These are phyloP conservation scores for Elephantulus edwardii DNA, from an alignment of 2,113 vertebrate genomes.

Conservation along the genomic window DNA sequence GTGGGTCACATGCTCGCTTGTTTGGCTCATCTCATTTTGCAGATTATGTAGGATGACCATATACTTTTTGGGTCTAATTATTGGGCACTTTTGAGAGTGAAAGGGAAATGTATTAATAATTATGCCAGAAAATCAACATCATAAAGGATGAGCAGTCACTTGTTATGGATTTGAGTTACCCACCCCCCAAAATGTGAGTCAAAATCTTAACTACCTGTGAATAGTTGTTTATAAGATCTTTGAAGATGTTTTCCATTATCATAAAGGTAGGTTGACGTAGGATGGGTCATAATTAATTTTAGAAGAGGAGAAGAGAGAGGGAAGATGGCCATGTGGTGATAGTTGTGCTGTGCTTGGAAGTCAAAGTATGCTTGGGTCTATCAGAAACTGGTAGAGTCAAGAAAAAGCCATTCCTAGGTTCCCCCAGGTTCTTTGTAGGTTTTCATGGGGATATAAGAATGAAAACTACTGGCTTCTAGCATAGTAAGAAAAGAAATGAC, in stretches of 20 bases:
- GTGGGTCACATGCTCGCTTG: background rate
- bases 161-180: background rate
- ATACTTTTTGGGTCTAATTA: slow-evolving; percentile 26
- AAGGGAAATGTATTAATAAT: background rate
- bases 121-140: background rate
- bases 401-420: background rate
- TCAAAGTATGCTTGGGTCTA: background rate
- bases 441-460: too few relatives aligned
- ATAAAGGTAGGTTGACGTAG: background rate
- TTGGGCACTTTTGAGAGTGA: background rate
- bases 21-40: slow-evolving; percentile 42
- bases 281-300: background rate
- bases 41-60: background rate
- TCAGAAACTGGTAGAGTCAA: background rate
- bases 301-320: background rate
- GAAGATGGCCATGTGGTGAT: background rate
- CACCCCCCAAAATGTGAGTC: background rate
- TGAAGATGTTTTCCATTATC: background rate
- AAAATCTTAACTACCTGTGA: background rate
- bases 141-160: background rate
- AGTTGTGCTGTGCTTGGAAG: background rate
- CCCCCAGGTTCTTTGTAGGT: background rate
- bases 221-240: background rate
- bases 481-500: background rate
- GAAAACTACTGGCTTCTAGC: background rate